These are phyloP conservation scores for Cylloceria caligata DNA, from an alignment of 2,888 invertebrate species.

Conservation along the genomic window DNA sequence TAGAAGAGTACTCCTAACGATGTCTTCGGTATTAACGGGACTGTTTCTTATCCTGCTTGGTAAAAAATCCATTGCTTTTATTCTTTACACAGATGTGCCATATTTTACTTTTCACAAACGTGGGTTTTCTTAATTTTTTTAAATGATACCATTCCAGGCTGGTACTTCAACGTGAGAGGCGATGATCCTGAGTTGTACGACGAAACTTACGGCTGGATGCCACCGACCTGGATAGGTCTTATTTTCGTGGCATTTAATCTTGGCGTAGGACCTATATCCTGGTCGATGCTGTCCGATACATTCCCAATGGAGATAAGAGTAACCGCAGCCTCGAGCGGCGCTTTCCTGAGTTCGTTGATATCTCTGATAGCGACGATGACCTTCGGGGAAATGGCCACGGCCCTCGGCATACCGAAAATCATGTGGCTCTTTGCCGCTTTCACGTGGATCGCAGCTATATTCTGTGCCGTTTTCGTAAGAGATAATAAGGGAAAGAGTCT, in stretches of 20 bases:
- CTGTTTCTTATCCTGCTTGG: conserved; percentile 77
- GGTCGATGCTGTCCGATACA: conserved; percentile 79
- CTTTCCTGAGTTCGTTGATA: conserved; percentile 75
- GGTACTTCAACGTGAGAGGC: conserved; percentile 74
- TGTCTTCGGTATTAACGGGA: conserved; percentile 77
- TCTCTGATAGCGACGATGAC: conserved; percentile 74
- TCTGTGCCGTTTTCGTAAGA: conserved; percentile 70
- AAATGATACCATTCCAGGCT: conserved; percentile 72
- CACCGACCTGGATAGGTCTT: conserved; percentile 75
- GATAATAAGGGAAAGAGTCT: conserved; percentile 77
- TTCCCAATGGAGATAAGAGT: conserved; percentile 77
- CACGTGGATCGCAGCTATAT: conserved; percentile 73
- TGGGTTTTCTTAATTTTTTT: too few species aligned
- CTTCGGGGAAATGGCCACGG: conserved; percentile 72
- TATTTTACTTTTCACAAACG: too few species aligned
- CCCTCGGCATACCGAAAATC: conserved; percentile 72
- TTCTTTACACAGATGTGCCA: too few species aligned
- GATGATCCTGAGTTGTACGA: conserved; percentile 76
- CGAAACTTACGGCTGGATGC: conserved; percentile 78
- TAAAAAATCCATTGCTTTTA: too few species aligned
- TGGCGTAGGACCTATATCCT: conserved; percentile 80
- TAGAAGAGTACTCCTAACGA: conserved; percentile 75
- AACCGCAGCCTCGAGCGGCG: conserved; percentile 69
- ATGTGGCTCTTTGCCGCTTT: conserved; percentile 76
- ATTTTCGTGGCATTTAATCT: conserved; percentile 77